These are phyloP conservation scores for Alcis repandata DNA, from an alignment of 2,888 invertebrate genomes.

Conservation along the genomic window DNA sequence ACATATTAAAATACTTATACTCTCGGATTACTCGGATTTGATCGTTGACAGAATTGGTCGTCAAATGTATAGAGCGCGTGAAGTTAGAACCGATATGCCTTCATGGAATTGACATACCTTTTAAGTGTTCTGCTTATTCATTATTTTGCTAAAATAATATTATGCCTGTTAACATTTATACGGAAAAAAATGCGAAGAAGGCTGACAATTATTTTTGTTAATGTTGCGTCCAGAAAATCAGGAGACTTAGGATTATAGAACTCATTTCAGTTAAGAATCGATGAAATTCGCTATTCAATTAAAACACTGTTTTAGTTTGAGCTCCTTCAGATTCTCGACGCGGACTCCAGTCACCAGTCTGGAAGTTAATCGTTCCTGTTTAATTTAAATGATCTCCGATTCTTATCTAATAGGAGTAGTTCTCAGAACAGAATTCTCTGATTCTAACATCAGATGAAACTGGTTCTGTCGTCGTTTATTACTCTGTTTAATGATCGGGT, in stretches of 20 bases:
- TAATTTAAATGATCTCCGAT: slow-evolving; percentile 75
- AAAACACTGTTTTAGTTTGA: slow-evolving; percentile 6
- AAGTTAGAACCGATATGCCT: background rate
- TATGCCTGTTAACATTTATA: too few species aligned
- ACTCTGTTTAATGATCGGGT: slow-evolving; percentile 69
- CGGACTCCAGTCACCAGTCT: slow-evolving; percentile 49
- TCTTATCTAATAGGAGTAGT: slow-evolving; percentile 79
- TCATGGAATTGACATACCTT: too few species aligned
- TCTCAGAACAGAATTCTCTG: slow-evolving; percentile 72
- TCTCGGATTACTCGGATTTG: slow-evolving; percentile 20
- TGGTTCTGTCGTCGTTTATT: slow-evolving; percentile 69
- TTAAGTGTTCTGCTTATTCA: too few species aligned
- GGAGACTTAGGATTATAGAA: too few species aligned
- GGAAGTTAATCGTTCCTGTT: slow-evolving; percentile 68
- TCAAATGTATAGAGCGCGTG: background rate
- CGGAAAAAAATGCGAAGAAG: too few species aligned
- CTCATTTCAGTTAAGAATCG: too few species aligned
- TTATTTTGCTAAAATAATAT: too few species aligned
- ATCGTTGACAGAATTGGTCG: background rate
- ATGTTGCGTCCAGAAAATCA: too few species aligned
- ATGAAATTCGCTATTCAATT: too few species aligned
- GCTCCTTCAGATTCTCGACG: slow-evolving; percentile 44
- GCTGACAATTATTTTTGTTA: too few species aligned
- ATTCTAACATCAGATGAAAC: slow-evolving; percentile 66
- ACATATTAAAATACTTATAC: slow-evolving; percentile 60